Conservation (phyloP, 2,797 vertebrate genomes). For the Threskiornis aethiopicus region DNA sequence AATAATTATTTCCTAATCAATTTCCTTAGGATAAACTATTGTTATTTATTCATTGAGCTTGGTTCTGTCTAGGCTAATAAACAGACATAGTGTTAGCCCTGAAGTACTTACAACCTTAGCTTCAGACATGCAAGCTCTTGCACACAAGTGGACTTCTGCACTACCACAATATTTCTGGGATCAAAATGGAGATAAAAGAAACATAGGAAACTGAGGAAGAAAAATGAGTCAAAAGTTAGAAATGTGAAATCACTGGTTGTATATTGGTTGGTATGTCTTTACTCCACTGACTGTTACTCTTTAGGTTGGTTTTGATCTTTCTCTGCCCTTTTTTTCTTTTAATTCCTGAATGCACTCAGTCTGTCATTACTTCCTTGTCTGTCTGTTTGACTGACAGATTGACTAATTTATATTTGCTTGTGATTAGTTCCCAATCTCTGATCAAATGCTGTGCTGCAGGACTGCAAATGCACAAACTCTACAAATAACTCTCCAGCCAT, state of each 20-base stretch:
- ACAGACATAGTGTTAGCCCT: neutral
- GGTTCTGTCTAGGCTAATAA: neutral
- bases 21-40: neutral
- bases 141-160: neutral
- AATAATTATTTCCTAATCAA: constrained; percentile 40
- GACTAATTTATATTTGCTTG: neutral
- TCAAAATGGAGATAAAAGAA: neutral
- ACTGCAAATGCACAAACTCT: neutral
- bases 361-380: neutral
- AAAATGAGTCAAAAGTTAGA: neutral
- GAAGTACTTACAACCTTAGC: neutral
- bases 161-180: neutral
- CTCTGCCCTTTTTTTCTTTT: neutral
- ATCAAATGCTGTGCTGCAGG: neutral
- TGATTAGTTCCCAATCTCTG: neutral
- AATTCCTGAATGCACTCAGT: neutral
- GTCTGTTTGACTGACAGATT: neutral
- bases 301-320: neutral
- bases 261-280: neutral
- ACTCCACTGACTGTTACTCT: neutral
- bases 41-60: neutral
- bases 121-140: neutral
- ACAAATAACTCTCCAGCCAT: neutral
- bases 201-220: neutral
- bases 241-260: neutral